Evolutionary conservation across 2,797 vertebrate species (phyloP).

Genomic region (Peromyscus aztecus): DNA sequence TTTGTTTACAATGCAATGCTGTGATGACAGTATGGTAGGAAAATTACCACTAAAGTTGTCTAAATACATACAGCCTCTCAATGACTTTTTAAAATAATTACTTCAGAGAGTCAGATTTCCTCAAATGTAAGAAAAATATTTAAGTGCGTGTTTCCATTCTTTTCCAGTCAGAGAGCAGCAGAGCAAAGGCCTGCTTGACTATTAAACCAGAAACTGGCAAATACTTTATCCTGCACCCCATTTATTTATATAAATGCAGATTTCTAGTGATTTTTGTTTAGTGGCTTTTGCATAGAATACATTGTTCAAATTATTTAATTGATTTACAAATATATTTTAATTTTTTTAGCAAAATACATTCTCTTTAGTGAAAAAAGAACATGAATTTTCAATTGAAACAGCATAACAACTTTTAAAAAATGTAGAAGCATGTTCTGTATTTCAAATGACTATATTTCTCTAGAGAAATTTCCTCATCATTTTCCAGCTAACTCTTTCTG

Average conservation of each 20-base stretch:
- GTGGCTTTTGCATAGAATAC: conserved; percentile 20
- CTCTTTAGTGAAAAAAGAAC: conserved; percentile 16
- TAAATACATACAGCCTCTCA: conserved; percentile 17
- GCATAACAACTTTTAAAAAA: conserved; percentile 49
- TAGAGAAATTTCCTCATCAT: conserved; percentile 61
- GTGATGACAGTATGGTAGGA: background rate
- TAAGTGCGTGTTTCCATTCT: background rate
- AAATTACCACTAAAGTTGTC: background rate
- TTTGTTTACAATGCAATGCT: conserved; percentile 35
- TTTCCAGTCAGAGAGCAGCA: background rate
- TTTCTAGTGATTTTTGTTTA: conserved; percentile 54
- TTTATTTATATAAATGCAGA: conserved; percentile 46
- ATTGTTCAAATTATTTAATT: conserved; percentile 53
- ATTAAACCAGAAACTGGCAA: conserved; percentile 59
- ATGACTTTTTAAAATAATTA: conserved; percentile 31
- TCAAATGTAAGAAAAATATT: conserved; percentile 40
- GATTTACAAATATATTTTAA: conserved; percentile 29
- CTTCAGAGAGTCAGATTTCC: conserved; percentile 12
- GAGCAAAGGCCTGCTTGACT: background rate
- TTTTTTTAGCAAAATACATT: conserved; percentile 34
- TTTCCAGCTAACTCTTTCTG: conserved; percentile 64
- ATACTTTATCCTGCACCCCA: background rate
- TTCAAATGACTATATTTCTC: conserved; percentile 69
- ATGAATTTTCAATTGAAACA: conserved; percentile 36
- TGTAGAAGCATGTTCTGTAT: background rate